A percentile compares a stretch with the other conserved stretches of the same genome.
phyloP scores from a whole-genome alignment of 92 coral and sea anemone genomes.

The Paramuricea clavata region DNA sequence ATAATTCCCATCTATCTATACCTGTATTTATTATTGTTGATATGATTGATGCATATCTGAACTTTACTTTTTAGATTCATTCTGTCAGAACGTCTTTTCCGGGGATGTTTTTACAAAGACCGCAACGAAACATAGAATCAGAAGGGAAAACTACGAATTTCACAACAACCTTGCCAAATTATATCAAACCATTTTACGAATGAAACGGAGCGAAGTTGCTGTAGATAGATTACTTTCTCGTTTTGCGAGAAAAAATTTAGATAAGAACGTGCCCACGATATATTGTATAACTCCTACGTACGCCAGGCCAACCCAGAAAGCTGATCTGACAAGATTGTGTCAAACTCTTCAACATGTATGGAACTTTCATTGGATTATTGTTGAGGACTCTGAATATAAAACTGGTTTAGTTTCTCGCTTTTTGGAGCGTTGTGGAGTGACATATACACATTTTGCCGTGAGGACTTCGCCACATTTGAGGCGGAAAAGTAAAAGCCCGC shows the following conservation, averaged over 20 bases:
- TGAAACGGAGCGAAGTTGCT: not conserved
- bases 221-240: not conserved
- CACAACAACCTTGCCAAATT: not conserved
- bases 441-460: conserved; percentile 77
- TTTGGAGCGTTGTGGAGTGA: conserved; percentile 69
- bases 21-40: too few relatives aligned
- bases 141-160: not conserved
- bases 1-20: too few relatives aligned
- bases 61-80: conserved; percentile 2
- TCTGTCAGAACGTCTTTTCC: not conserved
- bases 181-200: not conserved
- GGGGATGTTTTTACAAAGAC: not conserved
- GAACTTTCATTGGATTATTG: conserved; percentile 88
- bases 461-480: conserved; percentile 74
- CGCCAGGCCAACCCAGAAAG: conserved; percentile 85
- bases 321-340: conserved; percentile 92
- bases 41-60: too few relatives aligned
- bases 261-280: conserved; percentile 65
- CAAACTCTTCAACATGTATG: conserved; percentile 89
- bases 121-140: not conserved
- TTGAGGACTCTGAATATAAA: conserved; percentile 82
- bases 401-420: conserved; percentile 74
- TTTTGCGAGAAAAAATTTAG: not conserved
- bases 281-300: conserved; percentile 89
- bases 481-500: conserved; percentile 73